Evolutionary conservation across 2,797 vertebrate genomes (phyloP).

Genomic region (Ispidina picta): DNA sequence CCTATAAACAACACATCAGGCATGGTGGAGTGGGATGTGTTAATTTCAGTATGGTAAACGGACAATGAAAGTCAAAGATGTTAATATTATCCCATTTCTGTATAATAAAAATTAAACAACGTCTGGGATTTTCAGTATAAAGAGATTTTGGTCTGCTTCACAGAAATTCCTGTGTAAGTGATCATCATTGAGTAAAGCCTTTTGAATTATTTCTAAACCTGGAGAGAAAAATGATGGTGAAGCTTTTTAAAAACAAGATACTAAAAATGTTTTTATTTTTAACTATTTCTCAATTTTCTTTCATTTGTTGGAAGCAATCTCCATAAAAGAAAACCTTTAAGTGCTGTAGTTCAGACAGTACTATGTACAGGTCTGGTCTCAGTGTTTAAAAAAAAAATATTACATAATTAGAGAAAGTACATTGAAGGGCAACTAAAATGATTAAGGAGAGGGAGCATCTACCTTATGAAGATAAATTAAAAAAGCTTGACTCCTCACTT

Average conservation of each 20-base stretch:
- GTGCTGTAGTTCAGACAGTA: neutral
- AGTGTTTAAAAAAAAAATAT: neutral
- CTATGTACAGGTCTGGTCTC: neutral
- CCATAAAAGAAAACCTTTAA: neutral
- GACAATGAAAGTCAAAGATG: neutral
- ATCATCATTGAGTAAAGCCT: neutral
- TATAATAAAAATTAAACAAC: constrained; percentile 44
- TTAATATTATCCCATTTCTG: neutral
- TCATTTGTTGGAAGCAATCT: neutral
- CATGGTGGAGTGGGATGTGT: neutral
- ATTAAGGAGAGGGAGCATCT: neutral
- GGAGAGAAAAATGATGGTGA: neutral
- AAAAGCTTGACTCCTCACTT: neutral
- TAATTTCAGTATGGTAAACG: neutral
- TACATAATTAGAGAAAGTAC: neutral
- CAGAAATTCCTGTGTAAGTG: constrained; percentile 24
- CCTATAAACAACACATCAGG: neutral
- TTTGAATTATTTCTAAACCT: constrained; percentile 19
- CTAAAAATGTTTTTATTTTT: neutral
- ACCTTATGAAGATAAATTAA: neutral
- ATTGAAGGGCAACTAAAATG: neutral
- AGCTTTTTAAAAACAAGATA: neutral
- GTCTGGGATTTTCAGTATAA: constrained; percentile 36
- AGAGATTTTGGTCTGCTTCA: constrained; percentile 9
- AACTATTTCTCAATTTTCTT: neutral